Evolutionary conservation across 2,113 vertebrate genomes (phyloP).

Genomic region (Vicugna pacos): DNA sequence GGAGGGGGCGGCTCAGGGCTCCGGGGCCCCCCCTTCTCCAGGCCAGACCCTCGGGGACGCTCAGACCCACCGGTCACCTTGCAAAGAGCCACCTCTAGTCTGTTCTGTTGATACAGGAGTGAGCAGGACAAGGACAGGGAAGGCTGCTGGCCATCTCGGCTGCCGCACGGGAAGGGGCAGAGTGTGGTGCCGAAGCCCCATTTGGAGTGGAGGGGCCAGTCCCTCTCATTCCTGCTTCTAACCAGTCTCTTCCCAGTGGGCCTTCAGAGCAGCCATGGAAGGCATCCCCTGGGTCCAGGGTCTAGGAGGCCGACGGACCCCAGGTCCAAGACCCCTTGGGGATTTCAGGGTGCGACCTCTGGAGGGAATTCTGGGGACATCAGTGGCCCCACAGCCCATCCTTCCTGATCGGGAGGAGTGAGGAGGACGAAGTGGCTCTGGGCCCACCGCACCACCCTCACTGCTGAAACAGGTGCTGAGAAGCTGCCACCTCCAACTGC

Average conservation of each 20-base stretch:
- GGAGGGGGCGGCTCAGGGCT: background rate
- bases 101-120: background rate
- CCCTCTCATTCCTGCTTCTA: background rate
- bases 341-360: background rate
- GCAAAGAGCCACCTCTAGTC: background rate
- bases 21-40: background rate
- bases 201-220: background rate
- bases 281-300: background rate
- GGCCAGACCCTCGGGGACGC: background rate
- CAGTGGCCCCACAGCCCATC: background rate
- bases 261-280: background rate
- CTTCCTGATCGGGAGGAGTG: background rate
- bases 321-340: background rate
- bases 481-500: background rate
- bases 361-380: background rate
- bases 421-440: background rate
- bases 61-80: background rate
- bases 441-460: fast-evolving
- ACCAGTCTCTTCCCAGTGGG: background rate
- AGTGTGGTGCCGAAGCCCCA: background rate
- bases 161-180: fast-evolving
- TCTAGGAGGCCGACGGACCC: background rate
- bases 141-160: fast-evolving
- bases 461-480: background rate
- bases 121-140: background rate